Conservation (phyloP, 1,140 invertebrate species). For the Drosophila pandora region DNA sequence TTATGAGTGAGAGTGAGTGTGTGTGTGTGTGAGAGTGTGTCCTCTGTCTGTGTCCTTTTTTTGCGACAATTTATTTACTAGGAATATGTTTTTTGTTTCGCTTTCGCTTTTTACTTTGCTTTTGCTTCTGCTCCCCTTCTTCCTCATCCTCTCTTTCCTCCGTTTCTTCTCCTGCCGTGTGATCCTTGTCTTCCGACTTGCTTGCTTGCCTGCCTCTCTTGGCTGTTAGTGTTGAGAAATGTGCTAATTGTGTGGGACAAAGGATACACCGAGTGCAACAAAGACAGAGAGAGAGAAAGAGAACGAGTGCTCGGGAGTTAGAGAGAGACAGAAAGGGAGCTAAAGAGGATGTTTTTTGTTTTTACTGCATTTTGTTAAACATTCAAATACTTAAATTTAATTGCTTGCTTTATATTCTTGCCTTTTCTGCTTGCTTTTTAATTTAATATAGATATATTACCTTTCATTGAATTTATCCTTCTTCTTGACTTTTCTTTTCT, state of each 20-base stretch:
- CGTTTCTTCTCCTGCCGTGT: conserved; percentile 11
- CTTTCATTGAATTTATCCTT: conserved; percentile 69
- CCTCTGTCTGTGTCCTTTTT: conserved; percentile 33
- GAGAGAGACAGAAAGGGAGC: conserved; percentile 37
- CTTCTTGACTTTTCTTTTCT: conserved; percentile 10
- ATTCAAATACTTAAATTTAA: conserved; percentile 80
- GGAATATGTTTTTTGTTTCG: conserved; percentile 57
- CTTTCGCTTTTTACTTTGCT: conserved; percentile 21
- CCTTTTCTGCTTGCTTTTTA: conserved; percentile 62
- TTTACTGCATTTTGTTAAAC: conserved; percentile 66
- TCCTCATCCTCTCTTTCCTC: conserved; percentile 9
- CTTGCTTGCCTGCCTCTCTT: conserved; percentile 10
- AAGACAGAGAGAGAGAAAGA: conserved; percentile 6
- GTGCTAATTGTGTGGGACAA: neutral
- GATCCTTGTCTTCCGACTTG: conserved; percentile 6
- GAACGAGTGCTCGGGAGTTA: neutral
- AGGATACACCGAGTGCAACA: neutral
- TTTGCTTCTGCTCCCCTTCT: conserved; percentile 20
- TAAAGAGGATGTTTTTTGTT: conserved; percentile 44
- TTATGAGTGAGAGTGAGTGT: conserved; percentile 41
- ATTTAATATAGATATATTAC: conserved; percentile 81
- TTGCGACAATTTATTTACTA: conserved; percentile 71
- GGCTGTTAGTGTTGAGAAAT: conserved; percentile 4
- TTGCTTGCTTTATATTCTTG: conserved; percentile 78
- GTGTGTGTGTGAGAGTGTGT: conserved; percentile 8